A percentile compares a stretch with the other conserved stretches of the same genome.
These are phyloP conservation scores for Odocoileus hemionus DNA, from an alignment of 2,113 vertebrate species.

Conservation along the genomic window DNA sequence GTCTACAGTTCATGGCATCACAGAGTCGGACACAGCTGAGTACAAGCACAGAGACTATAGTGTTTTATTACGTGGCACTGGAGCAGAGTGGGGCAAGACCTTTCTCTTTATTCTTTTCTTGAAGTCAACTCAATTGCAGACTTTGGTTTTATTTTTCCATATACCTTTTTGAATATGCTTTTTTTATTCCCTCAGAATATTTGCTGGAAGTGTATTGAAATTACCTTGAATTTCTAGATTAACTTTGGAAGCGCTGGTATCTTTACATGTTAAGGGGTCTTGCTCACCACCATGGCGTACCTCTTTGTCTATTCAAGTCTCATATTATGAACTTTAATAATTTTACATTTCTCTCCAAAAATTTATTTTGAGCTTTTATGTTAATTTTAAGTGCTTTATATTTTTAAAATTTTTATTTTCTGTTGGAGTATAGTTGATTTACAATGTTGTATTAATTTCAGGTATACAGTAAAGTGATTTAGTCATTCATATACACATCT, in stretches of 20 bases:
- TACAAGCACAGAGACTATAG: neutral
- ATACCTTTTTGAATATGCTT: neutral
- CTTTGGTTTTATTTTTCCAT: neutral
- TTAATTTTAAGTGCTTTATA: neutral
- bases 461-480: neutral
- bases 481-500: neutral
- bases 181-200: neutral
- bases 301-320: neutral
- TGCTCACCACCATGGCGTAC: neutral
- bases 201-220: neutral
- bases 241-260: neutral
- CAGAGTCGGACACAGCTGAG: neutral
- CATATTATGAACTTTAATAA: neutral
- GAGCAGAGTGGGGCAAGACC: neutral
- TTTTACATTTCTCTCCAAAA: neutral
- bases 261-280: neutral
- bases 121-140: neutral
- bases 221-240: neutral
- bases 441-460: neutral
- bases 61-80: neutral
- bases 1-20: rapidly evolving
- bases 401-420: neutral
- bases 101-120: neutral
- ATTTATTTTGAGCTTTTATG: neutral
- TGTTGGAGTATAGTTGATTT: neutral